Evolutionary conservation across 2,888 invertebrate species (phyloP), one percentile per base, ranked within the genome.

Genomic region (Ormyrus rosae): DNA sequence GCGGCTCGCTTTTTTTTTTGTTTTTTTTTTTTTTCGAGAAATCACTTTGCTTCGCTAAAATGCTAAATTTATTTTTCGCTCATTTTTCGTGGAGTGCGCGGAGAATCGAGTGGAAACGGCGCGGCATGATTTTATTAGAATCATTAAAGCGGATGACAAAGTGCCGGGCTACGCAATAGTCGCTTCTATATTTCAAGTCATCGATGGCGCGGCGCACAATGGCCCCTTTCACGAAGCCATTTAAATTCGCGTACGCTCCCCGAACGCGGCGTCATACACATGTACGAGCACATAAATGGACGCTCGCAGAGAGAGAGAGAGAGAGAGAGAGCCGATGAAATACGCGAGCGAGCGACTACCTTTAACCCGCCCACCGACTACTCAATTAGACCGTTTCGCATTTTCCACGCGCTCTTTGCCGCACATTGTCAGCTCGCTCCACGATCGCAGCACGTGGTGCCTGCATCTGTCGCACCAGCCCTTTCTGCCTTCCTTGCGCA

Each of bases 401-500:
- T 86, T 86, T 87, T 86, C 85, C 84, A 86, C 84, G 85, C 72
- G 67, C 78, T 86, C 84, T 85, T 85, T 82, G 82, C 83, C 80
- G 83, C 86, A 85, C 83, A 86, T 85, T 87, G 85, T 85, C 84
- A 34, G 83, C 0, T 63, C 9, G 48, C 72, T 73, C 70, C 77
- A 61, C 68, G 78, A 76, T 75, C 48, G 67, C 85, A 85, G 86
- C 88, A 87, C 88, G 88, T 88, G 87, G 85, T 86, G 85, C 86
- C 85, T 86, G 85, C 88, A 89, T 89, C 88, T 89, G 89, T 89
- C 88, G 87, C 86, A 85, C 85, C 85, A 83, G 83, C 84, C 84
- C 81, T 80, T 83, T 81, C 81, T 77, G 56, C 60, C 19, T 10
- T 13, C 63, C 74, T 75, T 34, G 34, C 78, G 34, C 55, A 53